A percentile compares a stretch with the other conserved stretches of the same genome.
Evolutionary conservation across 2,113 vertebrate genomes (phyloP).

Genomic region (Gnathonemus echidnorhynchus): DNA sequence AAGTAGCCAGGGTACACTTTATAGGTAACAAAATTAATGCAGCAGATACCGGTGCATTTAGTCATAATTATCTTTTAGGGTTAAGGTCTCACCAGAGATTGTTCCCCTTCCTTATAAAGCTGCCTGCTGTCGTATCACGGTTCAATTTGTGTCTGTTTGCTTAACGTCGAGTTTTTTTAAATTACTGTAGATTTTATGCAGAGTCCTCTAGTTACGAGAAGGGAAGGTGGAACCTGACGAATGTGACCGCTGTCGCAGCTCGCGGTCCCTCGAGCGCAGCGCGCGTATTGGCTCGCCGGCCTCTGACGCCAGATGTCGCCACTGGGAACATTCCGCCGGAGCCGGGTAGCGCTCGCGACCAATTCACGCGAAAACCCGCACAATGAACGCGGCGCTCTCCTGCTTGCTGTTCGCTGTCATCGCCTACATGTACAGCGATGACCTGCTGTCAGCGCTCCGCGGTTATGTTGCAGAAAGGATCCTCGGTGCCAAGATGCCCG

Average conservation of each 20-base stretch:
- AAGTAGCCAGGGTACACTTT: background rate
- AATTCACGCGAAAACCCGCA: background rate
- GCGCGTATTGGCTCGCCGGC: constrained; percentile 6
- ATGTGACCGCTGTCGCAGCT: background rate
- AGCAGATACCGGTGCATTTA: background rate
- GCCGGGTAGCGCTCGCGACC: background rate
- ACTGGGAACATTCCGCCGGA: constrained; percentile 20
- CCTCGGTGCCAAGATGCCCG: constrained; percentile 65
- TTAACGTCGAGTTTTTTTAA: background rate
- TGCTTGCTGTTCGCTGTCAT: constrained; percentile 51
- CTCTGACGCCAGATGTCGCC: constrained; percentile 29
- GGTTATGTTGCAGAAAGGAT: constrained; percentile 47
- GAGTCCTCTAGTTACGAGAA: background rate
- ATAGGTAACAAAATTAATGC: background rate
- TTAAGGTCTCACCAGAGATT: background rate
- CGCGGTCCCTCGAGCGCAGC: background rate
- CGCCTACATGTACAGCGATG: constrained; percentile 44
- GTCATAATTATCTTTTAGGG: background rate
- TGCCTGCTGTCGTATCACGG: background rate
- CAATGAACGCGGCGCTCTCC: constrained; percentile 32
- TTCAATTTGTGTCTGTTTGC: background rate
- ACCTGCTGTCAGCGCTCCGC: constrained; percentile 39
- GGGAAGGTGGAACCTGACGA: background rate
- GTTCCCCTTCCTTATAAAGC: background rate
- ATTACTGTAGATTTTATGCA: background rate